Percentiles rank a stretch among this genome's conserved stretches.
Conservation (phyloP, 2,113 vertebrate species). For the Synodontis membranacea region DNA sequence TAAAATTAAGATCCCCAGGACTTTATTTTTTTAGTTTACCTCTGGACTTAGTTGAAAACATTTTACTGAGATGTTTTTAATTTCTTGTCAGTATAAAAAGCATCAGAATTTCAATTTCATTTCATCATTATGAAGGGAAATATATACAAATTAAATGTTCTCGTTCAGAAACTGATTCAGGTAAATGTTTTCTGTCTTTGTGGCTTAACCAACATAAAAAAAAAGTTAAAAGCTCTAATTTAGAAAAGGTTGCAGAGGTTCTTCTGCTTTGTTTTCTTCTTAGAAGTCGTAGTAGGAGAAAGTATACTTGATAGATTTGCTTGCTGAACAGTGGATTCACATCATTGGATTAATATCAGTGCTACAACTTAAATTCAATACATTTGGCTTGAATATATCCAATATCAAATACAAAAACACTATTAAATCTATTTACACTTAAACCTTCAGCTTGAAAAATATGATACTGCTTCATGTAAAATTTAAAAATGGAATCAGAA, state of each 20-base stretch:
- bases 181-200: neutral
- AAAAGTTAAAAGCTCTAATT: neutral
- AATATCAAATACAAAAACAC: neutral
- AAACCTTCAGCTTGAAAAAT: neutral
- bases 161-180: neutral
- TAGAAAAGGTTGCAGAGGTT: neutral
- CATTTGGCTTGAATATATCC: neutral
- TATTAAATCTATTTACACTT: too few relatives aligned
- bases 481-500: neutral
- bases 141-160: neutral
- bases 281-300: neutral
- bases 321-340: neutral
- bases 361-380: neutral
- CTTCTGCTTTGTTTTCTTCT: too few relatives aligned
- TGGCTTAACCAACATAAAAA: neutral
- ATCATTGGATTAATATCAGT: neutral
- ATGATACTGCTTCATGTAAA: neutral
- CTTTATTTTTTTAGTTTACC: neutral
- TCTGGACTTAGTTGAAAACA: neutral
- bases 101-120: neutral
- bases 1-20: neutral
- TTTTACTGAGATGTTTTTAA: neutral
- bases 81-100: neutral
- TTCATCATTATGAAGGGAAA: neutral
- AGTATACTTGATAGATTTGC: neutral